These are phyloP conservation scores for Semotilus atromaculatus DNA, from an alignment of 2,797 vertebrate genomes.

Conservation along the genomic window DNA sequence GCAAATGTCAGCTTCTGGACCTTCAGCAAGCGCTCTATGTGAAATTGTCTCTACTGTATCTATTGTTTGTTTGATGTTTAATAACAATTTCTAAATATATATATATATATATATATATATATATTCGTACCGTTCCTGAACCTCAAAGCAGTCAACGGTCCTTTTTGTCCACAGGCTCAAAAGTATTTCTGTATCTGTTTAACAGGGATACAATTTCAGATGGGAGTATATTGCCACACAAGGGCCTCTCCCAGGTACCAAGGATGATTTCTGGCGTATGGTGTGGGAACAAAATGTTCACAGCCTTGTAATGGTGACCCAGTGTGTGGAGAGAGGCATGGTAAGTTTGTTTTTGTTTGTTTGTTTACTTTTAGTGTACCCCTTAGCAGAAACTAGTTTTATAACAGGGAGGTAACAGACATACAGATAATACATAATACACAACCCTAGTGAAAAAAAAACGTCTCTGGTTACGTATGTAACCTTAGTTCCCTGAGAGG, in stretches of 20 bases:
- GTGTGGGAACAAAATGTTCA: constrained; percentile 93
- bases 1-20: too few species aligned
- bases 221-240: constrained; percentile 94
- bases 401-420: neutral
- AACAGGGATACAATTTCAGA: constrained; percentile 89
- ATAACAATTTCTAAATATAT: neutral
- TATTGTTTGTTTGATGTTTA: neutral
- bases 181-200: constrained; percentile 17
- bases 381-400: neutral
- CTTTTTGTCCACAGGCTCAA: neutral
- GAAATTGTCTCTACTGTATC: too few species aligned
- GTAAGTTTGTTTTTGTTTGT: constrained; percentile 69
- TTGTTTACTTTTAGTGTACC: neutral
- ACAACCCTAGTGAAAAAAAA: too few species aligned
- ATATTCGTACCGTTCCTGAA: neutral
- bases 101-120: too few species aligned
- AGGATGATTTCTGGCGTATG: constrained; percentile 98
- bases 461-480: too few species aligned
- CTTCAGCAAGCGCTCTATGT: too few species aligned
- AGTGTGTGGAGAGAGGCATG: constrained; percentile 93
- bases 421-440: neutral
- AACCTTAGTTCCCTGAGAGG: too few species aligned
- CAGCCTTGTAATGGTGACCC: constrained; percentile 95
- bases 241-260: constrained; percentile 93
- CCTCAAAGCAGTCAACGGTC: neutral